These are phyloP conservation scores for Scrobipalpa atriplicella DNA, from an alignment of 2,888 invertebrate species.

Conservation along the genomic window DNA sequence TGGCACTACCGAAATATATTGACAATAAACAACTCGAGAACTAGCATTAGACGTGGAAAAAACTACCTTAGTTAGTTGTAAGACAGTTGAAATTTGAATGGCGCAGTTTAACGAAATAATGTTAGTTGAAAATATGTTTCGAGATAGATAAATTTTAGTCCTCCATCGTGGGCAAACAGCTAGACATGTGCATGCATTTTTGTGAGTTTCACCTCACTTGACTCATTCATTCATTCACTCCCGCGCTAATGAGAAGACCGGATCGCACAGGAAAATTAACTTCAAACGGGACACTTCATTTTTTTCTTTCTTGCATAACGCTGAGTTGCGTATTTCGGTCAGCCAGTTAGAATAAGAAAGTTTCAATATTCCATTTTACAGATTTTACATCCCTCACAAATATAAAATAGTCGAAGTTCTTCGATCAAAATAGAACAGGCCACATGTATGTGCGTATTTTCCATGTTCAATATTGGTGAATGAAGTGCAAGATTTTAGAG, in stretches of 20 bases:
- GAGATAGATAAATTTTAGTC: constrained; percentile 56
- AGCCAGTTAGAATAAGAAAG: too few species aligned
- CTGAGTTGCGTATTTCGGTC: background rate
- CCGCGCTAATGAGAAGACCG: background rate
- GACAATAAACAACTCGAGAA: constrained; percentile 58
- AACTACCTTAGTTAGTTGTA: constrained; percentile 36
- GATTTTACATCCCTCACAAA: too few species aligned
- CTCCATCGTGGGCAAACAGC: constrained; percentile 56
- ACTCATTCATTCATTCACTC: background rate
- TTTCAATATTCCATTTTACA: too few species aligned
- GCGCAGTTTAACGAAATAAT: constrained; percentile 49
- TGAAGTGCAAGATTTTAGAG: too few species aligned
- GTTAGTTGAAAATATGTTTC: constrained; percentile 57
- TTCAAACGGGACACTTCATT: background rate
- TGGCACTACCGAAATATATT: constrained; percentile 61
- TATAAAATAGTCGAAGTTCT: too few species aligned
- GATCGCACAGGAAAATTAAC: constrained; percentile 7
- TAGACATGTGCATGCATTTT: constrained; percentile 53
- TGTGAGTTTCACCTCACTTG: constrained; percentile 41
- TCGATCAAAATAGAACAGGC: too few species aligned
- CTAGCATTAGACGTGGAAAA: constrained; percentile 33
- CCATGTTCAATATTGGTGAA: too few species aligned
- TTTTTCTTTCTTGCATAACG: background rate
- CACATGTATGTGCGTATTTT: too few species aligned
- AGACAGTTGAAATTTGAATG: constrained; percentile 42